Conservation (phyloP, 37 sponge, comb jelly and placozoan genomes). For the Mnemiopsis leidyi region DNA sequence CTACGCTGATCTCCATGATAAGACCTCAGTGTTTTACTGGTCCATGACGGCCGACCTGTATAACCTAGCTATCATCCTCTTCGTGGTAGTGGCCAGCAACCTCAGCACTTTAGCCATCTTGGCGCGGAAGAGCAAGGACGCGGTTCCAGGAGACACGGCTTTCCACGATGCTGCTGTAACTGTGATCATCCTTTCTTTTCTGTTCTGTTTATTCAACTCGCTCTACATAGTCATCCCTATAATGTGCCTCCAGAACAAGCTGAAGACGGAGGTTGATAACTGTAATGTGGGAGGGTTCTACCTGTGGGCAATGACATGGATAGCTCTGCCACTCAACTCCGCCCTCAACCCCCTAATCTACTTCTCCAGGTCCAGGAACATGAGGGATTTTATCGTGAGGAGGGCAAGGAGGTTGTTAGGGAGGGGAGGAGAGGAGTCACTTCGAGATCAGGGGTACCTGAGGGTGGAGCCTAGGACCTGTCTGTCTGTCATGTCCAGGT, state of each 20-base stretch:
- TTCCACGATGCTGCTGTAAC: conserved; percentile 13
- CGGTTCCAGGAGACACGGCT: neutral
- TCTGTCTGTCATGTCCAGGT: too few relatives aligned
- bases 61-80: neutral
- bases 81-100: neutral
- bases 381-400: neutral
- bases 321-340: conserved; percentile 52
- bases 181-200: conserved; percentile 2
- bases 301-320: neutral
- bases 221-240: neutral
- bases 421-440: too few relatives aligned
- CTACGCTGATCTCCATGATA: neutral
- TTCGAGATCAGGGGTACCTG: too few relatives aligned
- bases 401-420: too few relatives aligned
- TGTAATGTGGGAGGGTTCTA: neutral
- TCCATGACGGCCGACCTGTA: neutral
- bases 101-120: neutral
- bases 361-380: conserved; percentile 13
- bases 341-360: conserved; percentile 35
- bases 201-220: neutral
- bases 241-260: neutral
- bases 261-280: neutral
- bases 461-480: too few relatives aligned
- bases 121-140: neutral
- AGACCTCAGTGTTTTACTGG: neutral